Conservation (phyloP, 2,797 vertebrate genomes). For the Coregonus sp. region DNA sequence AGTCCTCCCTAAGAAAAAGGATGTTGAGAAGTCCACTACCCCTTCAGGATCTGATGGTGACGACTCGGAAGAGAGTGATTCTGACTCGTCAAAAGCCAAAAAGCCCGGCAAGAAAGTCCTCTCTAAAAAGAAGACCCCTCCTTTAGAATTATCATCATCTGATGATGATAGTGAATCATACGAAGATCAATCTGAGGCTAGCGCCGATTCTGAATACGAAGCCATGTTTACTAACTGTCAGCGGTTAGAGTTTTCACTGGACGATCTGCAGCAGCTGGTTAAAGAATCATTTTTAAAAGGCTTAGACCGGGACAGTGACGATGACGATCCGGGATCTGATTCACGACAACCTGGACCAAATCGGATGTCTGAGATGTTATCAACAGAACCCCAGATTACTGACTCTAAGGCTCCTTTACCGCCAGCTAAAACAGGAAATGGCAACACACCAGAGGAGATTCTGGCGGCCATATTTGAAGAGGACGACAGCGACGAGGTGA, state of each 20-base stretch:
- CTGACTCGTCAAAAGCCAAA: not conserved
- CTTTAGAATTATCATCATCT: not conserved
- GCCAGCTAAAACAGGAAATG: conserved; percentile 61
- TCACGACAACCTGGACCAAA: conserved; percentile 32
- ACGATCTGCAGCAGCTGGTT: conserved; percentile 80
- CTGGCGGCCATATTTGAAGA: conserved; percentile 80
- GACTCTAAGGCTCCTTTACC: not conserved
- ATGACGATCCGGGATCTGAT: not conserved
- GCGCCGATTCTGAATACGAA: conserved; percentile 81
- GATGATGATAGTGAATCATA: not conserved
- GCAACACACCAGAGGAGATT: conserved; percentile 82
- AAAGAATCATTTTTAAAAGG: conserved; percentile 29
- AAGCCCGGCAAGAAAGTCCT: not conserved
- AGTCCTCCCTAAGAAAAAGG: not conserved
- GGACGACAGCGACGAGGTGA: conserved; percentile 62
- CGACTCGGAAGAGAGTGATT: not conserved
- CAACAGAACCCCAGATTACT: conserved; percentile 24
- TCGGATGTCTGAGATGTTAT: conserved; percentile 4
- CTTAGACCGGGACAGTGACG: conserved; percentile 18
- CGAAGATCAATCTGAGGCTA: conserved; percentile 37
- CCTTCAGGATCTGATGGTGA: conserved; percentile 1
- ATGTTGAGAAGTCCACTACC: conserved; percentile 6
- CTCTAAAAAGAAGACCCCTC: not conserved
- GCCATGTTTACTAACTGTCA: conserved; percentile 82
- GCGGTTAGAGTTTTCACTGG: conserved; percentile 78